These are phyloP conservation scores for Platysternon megacephalum DNA, from an alignment of 2,113 vertebrate species.

Conservation along the genomic window DNA sequence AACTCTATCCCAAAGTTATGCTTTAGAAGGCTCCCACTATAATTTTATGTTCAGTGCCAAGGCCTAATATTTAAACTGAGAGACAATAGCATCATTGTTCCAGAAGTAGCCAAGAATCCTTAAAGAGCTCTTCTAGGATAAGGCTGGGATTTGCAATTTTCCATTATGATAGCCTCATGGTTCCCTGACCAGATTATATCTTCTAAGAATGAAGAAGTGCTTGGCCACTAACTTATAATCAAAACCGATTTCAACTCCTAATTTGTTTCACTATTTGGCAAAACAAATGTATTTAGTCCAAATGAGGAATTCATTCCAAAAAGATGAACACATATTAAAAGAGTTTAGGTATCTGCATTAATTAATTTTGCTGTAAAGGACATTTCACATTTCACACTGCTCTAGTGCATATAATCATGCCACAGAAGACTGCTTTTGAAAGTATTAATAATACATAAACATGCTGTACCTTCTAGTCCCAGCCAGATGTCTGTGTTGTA, in stretches of 20 bases:
- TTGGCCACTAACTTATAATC: neutral
- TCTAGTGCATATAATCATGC: neutral
- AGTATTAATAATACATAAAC: constrained; percentile 62
- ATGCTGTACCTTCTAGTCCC: constrained; percentile 25
- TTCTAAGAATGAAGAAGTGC: neutral
- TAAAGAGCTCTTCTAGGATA: neutral
- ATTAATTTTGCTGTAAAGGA: constrained; percentile 28
- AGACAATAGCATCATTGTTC: neutral
- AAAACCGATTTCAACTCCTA: constrained; percentile 10
- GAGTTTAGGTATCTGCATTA: constrained; percentile 14
- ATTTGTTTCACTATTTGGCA: neutral
- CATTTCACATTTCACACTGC: constrained; percentile 8
- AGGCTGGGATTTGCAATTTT: constrained; percentile 31
- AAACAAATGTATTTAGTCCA: constrained; percentile 38
- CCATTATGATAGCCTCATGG: rapidly evolving
- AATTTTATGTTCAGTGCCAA: neutral
- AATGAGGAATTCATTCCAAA: constrained; percentile 12
- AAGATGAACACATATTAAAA: constrained; percentile 45
- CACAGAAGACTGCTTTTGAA: neutral
- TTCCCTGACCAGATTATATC: neutral
- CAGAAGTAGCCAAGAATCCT: neutral
- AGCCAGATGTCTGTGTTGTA: constrained; percentile 60
- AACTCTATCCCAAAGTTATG: neutral
- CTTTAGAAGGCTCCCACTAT: neutral
- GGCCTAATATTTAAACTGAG: neutral